Evolutionary conservation across 1,140 invertebrate species (phyloP).

Genomic region (Sinonovacula constricta): DNA sequence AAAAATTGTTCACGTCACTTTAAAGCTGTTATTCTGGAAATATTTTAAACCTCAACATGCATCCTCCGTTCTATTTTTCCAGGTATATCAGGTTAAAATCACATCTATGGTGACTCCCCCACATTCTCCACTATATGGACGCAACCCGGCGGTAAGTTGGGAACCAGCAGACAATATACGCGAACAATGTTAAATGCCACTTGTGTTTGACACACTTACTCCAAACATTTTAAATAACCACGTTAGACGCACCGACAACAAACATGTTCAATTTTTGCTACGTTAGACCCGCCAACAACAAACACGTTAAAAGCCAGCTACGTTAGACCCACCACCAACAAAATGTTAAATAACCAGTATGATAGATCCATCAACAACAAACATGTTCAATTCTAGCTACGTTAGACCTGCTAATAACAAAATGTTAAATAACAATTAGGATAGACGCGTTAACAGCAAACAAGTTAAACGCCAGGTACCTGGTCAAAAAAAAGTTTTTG

Average conservation of each 20-base stretch:
- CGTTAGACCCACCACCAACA: not conserved
- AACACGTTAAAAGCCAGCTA: not conserved
- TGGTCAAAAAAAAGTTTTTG: too few relatives aligned
- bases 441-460: too few relatives aligned
- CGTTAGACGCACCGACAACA: not conserved
- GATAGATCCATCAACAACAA: too few relatives aligned
- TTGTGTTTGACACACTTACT: too few relatives aligned
- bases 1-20: not conserved
- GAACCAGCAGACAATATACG: too few relatives aligned
- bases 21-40: not conserved
- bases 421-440: too few relatives aligned
- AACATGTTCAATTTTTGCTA: not conserved
- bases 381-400: too few relatives aligned
- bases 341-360: too few relatives aligned
- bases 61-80: not conserved
- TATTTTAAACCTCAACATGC: not conserved
- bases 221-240: not conserved
- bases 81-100: not conserved
- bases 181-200: too few relatives aligned
- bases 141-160: not conserved
- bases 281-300: not conserved
- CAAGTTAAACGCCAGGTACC: too few relatives aligned
- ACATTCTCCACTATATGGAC: not conserved
- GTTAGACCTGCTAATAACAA: too few relatives aligned
- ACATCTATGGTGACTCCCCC: not conserved